Evolutionary conservation across 2,888 invertebrate genomes (phyloP), one percentile per base, ranked within the genome.

Genomic region (Abscondita cerata): DNA sequence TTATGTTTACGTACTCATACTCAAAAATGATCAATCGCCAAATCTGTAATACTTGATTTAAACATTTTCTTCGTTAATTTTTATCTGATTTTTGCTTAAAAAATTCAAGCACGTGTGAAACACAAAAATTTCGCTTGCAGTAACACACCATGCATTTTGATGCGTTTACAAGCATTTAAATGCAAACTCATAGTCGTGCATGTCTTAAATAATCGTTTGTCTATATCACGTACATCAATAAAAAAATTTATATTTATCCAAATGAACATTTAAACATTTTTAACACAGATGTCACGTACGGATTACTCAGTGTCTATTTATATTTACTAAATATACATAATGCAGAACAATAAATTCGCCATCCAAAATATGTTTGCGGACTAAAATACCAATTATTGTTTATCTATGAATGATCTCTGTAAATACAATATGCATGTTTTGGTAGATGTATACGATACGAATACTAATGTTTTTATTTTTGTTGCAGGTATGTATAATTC

Each of bases 401-500:
- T 59, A 59, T 52, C 59, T 52, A 53, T 40, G 20, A 47, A 25
- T 46, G 34, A 44, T 59, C 46, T 47, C 47, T 46, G 33, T 53
- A 6, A 4, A 53, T 50, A 52, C 47, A 20, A 36, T 59, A 59
- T 59, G 59, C 54, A 59, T 60, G 56, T 64, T 66, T 64, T 64
- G 62, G 53, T 52, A 62, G 52, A 50, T 50, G 16, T 48, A 33
- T 34, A 19, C 47, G 58, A 33, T 50, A 20, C 55, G 67, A 68
- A 68, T 68, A 62, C 58, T 64, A 65, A 68, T 67, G n/a, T 36
- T 8, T 48, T 47, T 55, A 65, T 64, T 67, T 62, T 44, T 65
- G 52, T 66, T 65, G 53, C 67, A 67, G 69, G 67, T 68, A 62
- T 66, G 69, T 63, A 60, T 59, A 13, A 33, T 33, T 34, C n/a